These are phyloP conservation scores for Pseudoatta argentina DNA, from an alignment of 1,140 invertebrate genomes.

Conservation along the genomic window DNA sequence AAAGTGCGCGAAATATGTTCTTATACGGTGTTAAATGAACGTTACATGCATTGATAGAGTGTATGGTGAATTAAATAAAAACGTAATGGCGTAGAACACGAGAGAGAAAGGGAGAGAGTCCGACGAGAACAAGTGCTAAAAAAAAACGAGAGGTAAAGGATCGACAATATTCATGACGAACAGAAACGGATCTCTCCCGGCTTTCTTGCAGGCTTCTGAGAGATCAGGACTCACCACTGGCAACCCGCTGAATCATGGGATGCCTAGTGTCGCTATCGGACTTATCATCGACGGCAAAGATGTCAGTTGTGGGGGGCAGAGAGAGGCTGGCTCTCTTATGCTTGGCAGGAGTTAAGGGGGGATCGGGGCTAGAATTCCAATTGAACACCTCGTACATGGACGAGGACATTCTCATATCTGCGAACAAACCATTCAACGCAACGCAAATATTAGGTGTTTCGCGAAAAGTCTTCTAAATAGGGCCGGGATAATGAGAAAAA, in stretches of 20 bases:
- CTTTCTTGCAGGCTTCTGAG: conserved; percentile 70
- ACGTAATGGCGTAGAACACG: conserved; percentile 30
- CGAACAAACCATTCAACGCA: conserved; percentile 84
- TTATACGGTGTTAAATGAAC: conserved; percentile 42
- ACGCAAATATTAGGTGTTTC: conserved; percentile 66
- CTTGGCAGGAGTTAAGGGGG: conserved; percentile 85
- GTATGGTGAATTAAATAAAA: conserved; percentile 39
- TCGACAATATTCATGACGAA: conserved; percentile 71
- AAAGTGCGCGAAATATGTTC: conserved; percentile 35
- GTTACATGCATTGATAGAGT: conserved; percentile 40
- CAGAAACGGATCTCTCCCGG: conserved; percentile 72
- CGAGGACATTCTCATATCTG: conserved; percentile 90
- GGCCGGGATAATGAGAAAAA: conserved; percentile 12
- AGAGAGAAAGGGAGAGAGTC: conserved; percentile 49
- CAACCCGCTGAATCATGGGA: conserved; percentile 83
- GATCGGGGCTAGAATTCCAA: conserved; percentile 88
- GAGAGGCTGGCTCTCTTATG: conserved; percentile 86
- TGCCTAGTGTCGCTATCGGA: conserved; percentile 84
- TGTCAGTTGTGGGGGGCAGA: conserved; percentile 85
- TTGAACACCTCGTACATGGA: conserved; percentile 93
- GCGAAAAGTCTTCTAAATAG: conserved; percentile 24
- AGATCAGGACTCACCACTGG: conserved; percentile 84
- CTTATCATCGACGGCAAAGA: conserved; percentile 86
- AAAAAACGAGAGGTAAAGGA: conserved; percentile 53
- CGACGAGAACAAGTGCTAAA: conserved; percentile 32